Percentiles rank a stretch among this genome's conserved stretches.
Evolutionary conservation across 1,140 invertebrate genomes (phyloP).

Genomic region (Aethina tumida): DNA sequence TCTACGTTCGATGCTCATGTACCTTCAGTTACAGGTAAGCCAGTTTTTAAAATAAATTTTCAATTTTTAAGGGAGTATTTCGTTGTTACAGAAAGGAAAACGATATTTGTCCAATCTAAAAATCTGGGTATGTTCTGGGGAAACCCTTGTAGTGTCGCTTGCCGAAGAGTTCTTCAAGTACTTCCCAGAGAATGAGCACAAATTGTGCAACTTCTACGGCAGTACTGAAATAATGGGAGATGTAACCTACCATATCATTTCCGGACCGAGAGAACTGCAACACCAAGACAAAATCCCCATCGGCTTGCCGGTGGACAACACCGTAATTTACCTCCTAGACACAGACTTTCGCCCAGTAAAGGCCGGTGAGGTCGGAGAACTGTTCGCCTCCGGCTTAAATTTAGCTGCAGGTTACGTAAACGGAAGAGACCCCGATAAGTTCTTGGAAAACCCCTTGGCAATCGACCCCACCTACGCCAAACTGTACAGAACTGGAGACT

Average conservation of each 20-base stretch:
- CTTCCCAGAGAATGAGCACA: conserved; percentile 48
- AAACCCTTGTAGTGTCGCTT: conserved; percentile 55
- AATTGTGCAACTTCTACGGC: conserved; percentile 78
- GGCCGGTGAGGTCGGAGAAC: conserved; percentile 63
- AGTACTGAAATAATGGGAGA: conserved; percentile 83
- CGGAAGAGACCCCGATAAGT: conserved; percentile 57
- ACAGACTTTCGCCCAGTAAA: conserved; percentile 54
- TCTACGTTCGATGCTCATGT: conserved; percentile 65
- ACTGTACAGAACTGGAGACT: conserved; percentile 77
- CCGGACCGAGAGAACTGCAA: conserved; percentile 43
- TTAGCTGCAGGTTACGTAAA: conserved; percentile 71
- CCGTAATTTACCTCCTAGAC: conserved; percentile 66
- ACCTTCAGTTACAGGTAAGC: conserved; percentile 30
- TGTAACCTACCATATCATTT: conserved; percentile 56
- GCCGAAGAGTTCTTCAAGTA: conserved; percentile 61
- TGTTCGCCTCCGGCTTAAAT: conserved; percentile 69
- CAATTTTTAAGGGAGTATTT: conserved; percentile 2
- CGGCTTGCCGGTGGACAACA: conserved; percentile 66
- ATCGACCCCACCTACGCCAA: conserved; percentile 42
- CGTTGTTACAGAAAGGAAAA: conserved; percentile 27
- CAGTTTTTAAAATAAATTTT: background rate
- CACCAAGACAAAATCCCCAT: conserved; percentile 64
- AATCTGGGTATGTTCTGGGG: conserved; percentile 76
- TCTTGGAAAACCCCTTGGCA: conserved; percentile 59
- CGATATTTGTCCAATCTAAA: conserved; percentile 45